Conservation (phyloP, 2,113 vertebrate species). For the Rhodinocichla rosea region DNA sequence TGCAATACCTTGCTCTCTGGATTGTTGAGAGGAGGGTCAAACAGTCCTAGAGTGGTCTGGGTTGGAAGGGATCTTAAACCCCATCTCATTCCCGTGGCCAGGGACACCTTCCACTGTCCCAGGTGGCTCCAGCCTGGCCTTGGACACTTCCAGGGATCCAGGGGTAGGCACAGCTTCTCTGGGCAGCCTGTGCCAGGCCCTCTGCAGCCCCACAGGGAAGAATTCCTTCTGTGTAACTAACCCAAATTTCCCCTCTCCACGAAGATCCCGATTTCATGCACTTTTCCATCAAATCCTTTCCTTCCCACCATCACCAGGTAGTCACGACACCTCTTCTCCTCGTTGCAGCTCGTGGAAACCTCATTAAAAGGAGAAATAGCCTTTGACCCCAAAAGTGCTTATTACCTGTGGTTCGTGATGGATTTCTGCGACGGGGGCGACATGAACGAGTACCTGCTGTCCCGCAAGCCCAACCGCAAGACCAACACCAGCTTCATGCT, state of each 20-base stretch:
- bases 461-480: slow-evolving; percentile 90
- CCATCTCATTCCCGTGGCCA: not conserved
- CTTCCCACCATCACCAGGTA: not conserved
- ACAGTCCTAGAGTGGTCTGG: not conserved
- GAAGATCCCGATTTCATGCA: not conserved
- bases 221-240: not conserved
- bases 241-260: not conserved
- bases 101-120: not conserved
- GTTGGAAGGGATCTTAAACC: not conserved
- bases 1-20: not conserved
- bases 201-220: not conserved
- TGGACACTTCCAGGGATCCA: not conserved
- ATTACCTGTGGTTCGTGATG: slow-evolving; percentile 98
- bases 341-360: slow-evolving; percentile 91
- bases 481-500: slow-evolving; percentile 99
- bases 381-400: slow-evolving; percentile 91
- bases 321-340: not conserved
- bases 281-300: not conserved
- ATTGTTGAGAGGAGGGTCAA: not conserved
- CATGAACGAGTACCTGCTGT: slow-evolving; percentile 95
- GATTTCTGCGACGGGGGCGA: slow-evolving; percentile 98
- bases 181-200: not conserved
- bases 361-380: slow-evolving; percentile 95
- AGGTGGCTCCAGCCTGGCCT: not conserved
- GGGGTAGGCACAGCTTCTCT: not conserved